These are phyloP conservation scores for Chascanopsetta lugubris DNA, from an alignment of 2,113 vertebrate species.

Conservation along the genomic window DNA sequence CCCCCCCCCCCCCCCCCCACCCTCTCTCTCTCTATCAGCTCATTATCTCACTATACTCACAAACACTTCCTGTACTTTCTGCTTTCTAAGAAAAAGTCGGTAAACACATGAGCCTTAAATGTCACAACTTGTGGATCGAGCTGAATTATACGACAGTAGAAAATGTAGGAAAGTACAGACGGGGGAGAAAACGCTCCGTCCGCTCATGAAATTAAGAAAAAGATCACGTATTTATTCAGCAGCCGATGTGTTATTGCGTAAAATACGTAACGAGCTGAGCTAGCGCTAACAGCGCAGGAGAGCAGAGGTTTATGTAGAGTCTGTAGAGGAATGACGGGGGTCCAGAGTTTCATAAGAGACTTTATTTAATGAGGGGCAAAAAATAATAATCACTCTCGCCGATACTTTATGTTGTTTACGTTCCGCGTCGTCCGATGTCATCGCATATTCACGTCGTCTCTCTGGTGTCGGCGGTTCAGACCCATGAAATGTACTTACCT, in stretches of 20 bases:
- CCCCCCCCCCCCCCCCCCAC: too few relatives aligned
- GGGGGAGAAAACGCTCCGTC: background rate
- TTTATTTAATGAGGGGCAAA: background rate
- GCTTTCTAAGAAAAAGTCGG: background rate
- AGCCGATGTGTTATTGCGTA: too few relatives aligned
- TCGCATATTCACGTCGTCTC: too few relatives aligned
- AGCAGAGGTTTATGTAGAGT: background rate
- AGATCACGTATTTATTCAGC: background rate
- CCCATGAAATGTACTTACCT: too few relatives aligned
- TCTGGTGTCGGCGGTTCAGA: too few relatives aligned
- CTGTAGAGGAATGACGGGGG: background rate
- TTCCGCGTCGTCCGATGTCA: too few relatives aligned
- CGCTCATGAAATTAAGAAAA: background rate
- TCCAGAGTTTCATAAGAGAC: background rate
- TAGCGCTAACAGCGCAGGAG: background rate
- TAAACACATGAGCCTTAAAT: conserved; percentile 5
- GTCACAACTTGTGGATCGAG: accelerated
- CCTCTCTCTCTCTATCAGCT: conserved; percentile 1
- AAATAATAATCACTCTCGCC: background rate
- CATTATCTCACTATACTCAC: conserved; percentile 21
- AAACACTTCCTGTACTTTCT: background rate
- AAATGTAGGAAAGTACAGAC: background rate
- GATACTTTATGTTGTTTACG: too few relatives aligned
- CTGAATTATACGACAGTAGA: background rate
- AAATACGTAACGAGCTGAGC: too few relatives aligned